These are phyloP conservation scores for Pampusana beccarii DNA, from an alignment of 2,113 vertebrate genomes.

Conservation along the genomic window DNA sequence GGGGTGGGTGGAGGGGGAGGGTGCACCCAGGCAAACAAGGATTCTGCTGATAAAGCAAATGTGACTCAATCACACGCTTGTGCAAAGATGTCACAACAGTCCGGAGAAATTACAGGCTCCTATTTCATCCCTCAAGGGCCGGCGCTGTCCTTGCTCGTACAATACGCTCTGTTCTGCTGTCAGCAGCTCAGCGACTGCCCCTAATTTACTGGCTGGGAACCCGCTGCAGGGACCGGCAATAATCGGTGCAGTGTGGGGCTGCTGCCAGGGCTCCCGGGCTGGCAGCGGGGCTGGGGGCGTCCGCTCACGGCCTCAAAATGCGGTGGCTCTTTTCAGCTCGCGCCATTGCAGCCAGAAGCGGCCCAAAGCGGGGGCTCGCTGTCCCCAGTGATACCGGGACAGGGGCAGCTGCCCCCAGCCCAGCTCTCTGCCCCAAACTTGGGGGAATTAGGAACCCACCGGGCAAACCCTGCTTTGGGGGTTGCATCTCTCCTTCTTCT, in stretches of 20 bases:
- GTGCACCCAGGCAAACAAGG: slow-evolving; percentile 61
- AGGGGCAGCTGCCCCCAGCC: too few species aligned
- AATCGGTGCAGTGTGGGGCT: background rate
- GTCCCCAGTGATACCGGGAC: background rate
- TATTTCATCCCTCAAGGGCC: slow-evolving; percentile 67
- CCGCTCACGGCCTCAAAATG: background rate
- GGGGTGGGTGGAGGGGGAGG: background rate
- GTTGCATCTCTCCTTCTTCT: background rate
- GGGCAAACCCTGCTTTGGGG: background rate
- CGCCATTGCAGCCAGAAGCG: rapidly evolving
- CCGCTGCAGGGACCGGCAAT: background rate
- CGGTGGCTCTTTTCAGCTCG: background rate
- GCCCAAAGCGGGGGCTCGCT: rapidly evolving
- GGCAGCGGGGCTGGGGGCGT: background rate
- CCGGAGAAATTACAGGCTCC: slow-evolving; percentile 73
- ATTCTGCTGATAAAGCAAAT: slow-evolving; percentile 72
- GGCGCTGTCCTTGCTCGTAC: slow-evolving; percentile 37
- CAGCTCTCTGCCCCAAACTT: too few species aligned
- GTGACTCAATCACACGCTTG: slow-evolving; percentile 74
- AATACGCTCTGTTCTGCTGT: slow-evolving; percentile 61
- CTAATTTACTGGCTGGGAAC: slow-evolving; percentile 70
- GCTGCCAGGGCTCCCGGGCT: background rate
- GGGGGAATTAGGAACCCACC: too few species aligned
- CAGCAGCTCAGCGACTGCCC: slow-evolving; percentile 25
- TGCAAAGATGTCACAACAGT: slow-evolving; percentile 74